Percentiles rank a stretch among this genome's conserved stretches.
Evolutionary conservation across 23 tunicate genomes (phyloP).

Genomic region (Halocynthia aurantium): DNA sequence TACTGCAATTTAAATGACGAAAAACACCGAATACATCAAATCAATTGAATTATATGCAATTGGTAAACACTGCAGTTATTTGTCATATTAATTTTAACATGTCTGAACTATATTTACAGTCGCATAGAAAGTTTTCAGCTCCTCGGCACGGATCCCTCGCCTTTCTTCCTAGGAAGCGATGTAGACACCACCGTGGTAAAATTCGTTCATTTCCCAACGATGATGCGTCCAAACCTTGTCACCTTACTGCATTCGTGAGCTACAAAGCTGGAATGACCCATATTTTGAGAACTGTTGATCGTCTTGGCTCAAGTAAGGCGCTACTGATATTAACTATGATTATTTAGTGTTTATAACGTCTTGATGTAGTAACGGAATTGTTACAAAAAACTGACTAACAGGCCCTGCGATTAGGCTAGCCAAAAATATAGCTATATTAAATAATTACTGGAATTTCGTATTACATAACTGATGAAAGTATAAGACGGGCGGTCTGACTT

Average conservation of each 20-base stretch:
- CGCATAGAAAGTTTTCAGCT: conserved; percentile 97
- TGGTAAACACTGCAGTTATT: no score
- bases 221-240: conserved; percentile 89
- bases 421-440: no score
- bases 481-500: conserved; percentile 33
- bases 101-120: conserved; percentile 28
- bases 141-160: conserved; percentile 99
- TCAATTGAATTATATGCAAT: no score
- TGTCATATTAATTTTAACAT: no score
- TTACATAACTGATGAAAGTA: no score
- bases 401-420: no score
- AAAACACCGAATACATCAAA: no score
- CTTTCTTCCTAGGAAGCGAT: conserved; percentile 89
- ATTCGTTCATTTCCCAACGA: conserved; percentile 90
- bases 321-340: not conserved
- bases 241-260: conserved; percentile 89
- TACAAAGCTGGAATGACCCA: conserved; percentile 99
- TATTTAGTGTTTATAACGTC: not conserved
- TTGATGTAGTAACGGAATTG: no score
- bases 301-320: conserved; percentile 93
- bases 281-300: conserved; percentile 90
- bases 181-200: conserved; percentile 92
- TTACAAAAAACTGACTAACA: no score
- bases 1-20: no score
- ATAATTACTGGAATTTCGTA: no score